Percentiles rank a stretch among this genome's conserved stretches.
Conservation (phyloP, 2,797 vertebrate species). For the Sebastes nivosus region DNA sequence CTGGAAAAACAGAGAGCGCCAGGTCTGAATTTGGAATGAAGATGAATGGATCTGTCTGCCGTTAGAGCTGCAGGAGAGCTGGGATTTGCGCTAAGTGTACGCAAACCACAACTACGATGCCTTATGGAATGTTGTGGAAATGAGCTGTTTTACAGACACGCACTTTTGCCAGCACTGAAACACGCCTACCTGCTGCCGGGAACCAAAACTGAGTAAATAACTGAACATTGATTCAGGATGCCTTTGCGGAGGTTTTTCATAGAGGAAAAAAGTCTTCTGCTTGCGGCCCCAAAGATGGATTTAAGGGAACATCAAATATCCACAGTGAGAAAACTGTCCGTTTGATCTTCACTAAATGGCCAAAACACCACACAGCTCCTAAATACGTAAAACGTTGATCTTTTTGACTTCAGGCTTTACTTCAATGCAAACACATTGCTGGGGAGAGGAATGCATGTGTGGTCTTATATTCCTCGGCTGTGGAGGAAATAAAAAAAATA, state of each 20-base stretch:
- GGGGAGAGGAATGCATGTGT: neutral
- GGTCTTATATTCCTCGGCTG: neutral
- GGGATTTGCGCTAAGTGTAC: constrained; percentile 28
- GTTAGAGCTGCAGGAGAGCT: constrained; percentile 30
- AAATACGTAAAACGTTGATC: neutral
- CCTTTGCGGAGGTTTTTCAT: neutral
- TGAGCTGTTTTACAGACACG: neutral
- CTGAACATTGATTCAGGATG: constrained; percentile 12
- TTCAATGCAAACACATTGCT: neutral
- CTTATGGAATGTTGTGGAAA: constrained; percentile 10
- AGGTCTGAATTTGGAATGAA: constrained; percentile 59
- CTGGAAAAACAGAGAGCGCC: constrained; percentile 34
- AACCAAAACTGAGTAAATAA: constrained; percentile 5
- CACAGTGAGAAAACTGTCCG: neutral
- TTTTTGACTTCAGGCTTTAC: constrained; percentile 1
- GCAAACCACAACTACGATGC: constrained; percentile 15
- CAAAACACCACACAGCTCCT: constrained; percentile 5
- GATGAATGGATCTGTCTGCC: constrained; percentile 58
- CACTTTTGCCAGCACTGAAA: neutral
- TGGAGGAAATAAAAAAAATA: too few species aligned
- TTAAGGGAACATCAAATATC: constrained; percentile 5
- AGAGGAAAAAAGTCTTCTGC: neutral
- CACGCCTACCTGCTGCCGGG: neutral
- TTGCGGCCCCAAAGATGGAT: neutral
- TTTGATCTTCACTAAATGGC: constrained; percentile 32